Evolutionary conservation across 2,797 vertebrate species (phyloP).

Genomic region (Phataginus tricuspis): DNA sequence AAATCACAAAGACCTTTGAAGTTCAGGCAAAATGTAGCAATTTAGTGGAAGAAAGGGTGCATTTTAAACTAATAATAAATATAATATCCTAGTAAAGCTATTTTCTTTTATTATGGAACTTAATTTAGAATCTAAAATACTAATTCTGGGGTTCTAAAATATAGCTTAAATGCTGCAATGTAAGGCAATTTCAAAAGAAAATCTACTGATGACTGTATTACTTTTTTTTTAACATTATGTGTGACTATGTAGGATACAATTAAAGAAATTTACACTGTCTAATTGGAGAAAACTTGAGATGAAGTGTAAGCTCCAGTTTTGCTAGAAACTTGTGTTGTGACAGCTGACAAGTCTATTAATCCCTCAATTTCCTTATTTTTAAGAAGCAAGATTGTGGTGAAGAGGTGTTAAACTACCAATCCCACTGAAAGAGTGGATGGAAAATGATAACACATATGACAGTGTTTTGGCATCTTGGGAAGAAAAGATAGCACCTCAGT

Average conservation of each 20-base stretch:
- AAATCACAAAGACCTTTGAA: conserved; percentile 5
- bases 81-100: neutral
- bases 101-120: conserved; percentile 35
- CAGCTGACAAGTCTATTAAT: neutral
- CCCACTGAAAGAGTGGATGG: neutral
- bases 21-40: conserved; percentile 19
- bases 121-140: conserved; percentile 43
- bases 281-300: neutral
- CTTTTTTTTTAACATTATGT: neutral
- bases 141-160: conserved; percentile 6
- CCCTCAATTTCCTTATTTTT: neutral
- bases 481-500: neutral
- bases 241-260: neutral
- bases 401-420: neutral
- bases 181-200: neutral
- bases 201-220: neutral
- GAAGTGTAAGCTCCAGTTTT: conserved; percentile 36
- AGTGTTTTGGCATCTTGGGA: neutral
- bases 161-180: neutral
- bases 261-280: neutral
- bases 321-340: neutral
- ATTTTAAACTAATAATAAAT: conserved; percentile 36
- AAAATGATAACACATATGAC: neutral
- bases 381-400: neutral
- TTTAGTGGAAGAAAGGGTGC: conserved; percentile 9